Evolutionary conservation across 2,113 vertebrate genomes (phyloP).

Genomic region (Rhinichthys klamathensis): DNA sequence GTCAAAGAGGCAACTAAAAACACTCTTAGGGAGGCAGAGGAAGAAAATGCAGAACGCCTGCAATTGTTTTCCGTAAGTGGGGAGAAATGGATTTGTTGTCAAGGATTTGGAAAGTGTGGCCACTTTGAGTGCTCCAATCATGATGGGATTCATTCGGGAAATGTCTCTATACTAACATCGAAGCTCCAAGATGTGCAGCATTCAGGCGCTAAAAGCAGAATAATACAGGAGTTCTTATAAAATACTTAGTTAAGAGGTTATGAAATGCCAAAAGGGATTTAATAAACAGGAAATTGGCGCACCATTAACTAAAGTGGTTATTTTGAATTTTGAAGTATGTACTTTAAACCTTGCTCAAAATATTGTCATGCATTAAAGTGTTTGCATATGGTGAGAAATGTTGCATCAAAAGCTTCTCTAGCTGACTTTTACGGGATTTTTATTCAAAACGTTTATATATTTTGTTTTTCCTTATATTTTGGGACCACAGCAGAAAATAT

Average conservation of each 20-base stretch:
- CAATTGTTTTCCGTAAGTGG: constrained; percentile 27
- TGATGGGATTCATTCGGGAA: constrained; percentile 15
- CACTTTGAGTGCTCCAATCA: constrained; percentile 15
- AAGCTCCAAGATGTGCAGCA: not conserved
- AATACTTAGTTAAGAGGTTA: constrained; percentile 28
- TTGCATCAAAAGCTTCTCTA: not conserved
- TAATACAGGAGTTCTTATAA: not conserved
- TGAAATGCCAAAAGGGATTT: constrained; percentile 5
- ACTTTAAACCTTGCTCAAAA: constrained; percentile 14
- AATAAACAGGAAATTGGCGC: constrained; percentile 16
- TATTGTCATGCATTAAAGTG: not conserved
- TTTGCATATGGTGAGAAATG: not conserved
- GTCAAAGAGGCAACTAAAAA: not conserved
- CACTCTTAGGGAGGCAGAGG: not conserved
- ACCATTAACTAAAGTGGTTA: not conserved
- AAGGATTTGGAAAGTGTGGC: constrained; percentile 5
- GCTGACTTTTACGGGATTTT: not conserved
- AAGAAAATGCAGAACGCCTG: not conserved
- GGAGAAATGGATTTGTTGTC: constrained; percentile 23
- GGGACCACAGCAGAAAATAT: not conserved
- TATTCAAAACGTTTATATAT: not conserved
- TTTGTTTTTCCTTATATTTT: not conserved
- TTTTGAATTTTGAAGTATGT: constrained; percentile 12
- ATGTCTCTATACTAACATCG: not conserved
- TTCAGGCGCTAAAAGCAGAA: constrained; percentile 1